Conservation (phyloP, 2,113 vertebrate species). For the Aspiorhynchus laticeps region DNA sequence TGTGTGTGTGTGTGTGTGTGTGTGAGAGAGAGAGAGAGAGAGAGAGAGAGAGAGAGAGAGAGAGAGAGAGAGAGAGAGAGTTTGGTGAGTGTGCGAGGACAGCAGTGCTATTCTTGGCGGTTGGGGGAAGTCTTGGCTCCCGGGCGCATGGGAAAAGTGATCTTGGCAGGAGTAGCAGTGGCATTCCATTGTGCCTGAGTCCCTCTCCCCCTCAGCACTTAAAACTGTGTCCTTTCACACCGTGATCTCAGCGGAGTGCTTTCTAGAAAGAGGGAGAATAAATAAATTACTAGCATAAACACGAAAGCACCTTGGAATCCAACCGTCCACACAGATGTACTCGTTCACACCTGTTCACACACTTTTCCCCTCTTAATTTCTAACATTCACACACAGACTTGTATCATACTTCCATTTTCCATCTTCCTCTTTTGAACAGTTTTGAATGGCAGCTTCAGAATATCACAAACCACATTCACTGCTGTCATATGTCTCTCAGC, state of each 20-base stretch:
- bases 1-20: too few species aligned
- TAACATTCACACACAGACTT: slow-evolving; percentile 1
- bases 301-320: slow-evolving; percentile 39
- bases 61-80: too few species aligned
- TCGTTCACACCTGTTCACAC: neutral
- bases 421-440: neutral
- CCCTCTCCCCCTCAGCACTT: slow-evolving; percentile 51
- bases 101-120: slow-evolving; percentile 75
- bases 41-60: too few species aligned
- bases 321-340: slow-evolving; percentile 44
- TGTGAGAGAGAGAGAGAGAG: too few species aligned
- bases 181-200: slow-evolving; percentile 73
- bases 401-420: slow-evolving; percentile 12
- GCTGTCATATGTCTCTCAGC: neutral
- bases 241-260: slow-evolving; percentile 15
- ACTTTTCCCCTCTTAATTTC: slow-evolving; percentile 46
- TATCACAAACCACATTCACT: neutral
- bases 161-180: slow-evolving; percentile 72
- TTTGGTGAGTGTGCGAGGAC: slow-evolving; percentile 56
- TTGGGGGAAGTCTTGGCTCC: slow-evolving; percentile 76
- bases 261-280: slow-evolving; percentile 47
- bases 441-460: neutral
- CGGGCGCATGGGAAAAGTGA: slow-evolving; percentile 78
- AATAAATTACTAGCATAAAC: slow-evolving; percentile 31
- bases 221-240: slow-evolving; percentile 59